Percentiles rank a stretch among this genome's conserved stretches.
Evolutionary conservation across 2,888 invertebrate species (phyloP).

Genomic region (Pachymerium ferrugineum): DNA sequence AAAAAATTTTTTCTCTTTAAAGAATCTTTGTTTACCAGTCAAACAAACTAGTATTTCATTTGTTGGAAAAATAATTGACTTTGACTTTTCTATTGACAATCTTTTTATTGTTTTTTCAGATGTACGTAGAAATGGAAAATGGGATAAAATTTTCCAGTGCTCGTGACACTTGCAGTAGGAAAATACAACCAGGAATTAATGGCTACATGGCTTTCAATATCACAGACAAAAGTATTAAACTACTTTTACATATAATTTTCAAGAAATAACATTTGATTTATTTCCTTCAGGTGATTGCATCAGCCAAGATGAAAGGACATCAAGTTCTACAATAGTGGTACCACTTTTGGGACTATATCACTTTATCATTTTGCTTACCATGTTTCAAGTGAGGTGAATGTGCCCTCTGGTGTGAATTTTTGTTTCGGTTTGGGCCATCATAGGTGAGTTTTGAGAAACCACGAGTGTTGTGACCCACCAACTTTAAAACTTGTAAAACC

Average conservation of each 20-base stretch:
- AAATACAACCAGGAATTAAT: constrained; percentile 53
- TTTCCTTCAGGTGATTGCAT: background rate
- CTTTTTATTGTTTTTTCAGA: constrained; percentile 27
- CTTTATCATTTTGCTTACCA: background rate
- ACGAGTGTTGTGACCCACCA: background rate
- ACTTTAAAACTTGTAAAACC: too few relatives aligned
- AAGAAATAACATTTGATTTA: background rate
- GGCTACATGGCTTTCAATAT: constrained; percentile 65
- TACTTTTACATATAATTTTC: background rate
- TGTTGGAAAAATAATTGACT: too few relatives aligned
- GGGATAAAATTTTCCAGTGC: constrained; percentile 58
- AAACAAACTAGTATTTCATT: too few relatives aligned
- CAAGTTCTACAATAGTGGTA: background rate
- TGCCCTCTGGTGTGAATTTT: background rate
- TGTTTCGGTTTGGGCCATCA: background rate
- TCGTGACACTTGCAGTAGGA: constrained; percentile 60
- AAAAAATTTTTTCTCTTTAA: too few relatives aligned
- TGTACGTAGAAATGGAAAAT: constrained; percentile 36
- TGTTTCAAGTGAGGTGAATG: constrained; percentile 24
- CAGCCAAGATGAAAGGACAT: background rate
- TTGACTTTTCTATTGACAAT: too few relatives aligned
- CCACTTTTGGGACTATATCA: background rate
- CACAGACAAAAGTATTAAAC: constrained; percentile 44
- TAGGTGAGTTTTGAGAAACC: constrained; percentile 10
- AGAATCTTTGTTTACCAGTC: too few relatives aligned